These are phyloP conservation scores for Acromyrmex charruanus DNA, from an alignment of 1,140 invertebrate genomes.

Conservation along the genomic window DNA sequence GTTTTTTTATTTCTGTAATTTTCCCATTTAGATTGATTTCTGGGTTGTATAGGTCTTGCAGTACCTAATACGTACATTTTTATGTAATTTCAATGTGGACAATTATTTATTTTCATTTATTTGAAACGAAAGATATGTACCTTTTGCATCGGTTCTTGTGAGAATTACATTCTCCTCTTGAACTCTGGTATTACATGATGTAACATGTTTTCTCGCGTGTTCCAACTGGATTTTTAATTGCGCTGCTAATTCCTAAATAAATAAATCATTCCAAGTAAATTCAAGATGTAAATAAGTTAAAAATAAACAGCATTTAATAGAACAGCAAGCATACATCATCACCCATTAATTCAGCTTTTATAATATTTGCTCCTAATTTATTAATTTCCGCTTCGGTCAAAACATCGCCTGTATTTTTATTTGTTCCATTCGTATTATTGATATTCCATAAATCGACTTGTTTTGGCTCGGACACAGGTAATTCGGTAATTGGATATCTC, in stretches of 20 bases:
- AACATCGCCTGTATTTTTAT: conserved; percentile 71
- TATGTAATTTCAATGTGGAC: background rate
- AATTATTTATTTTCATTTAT: background rate
- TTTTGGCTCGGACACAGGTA: background rate
- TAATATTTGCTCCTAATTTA: conserved; percentile 93
- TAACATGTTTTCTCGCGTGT: conserved; percentile 88
- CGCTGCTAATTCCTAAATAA: conserved; percentile 87
- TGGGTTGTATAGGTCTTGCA: conserved; percentile 86
- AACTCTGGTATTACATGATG: conserved; percentile 70
- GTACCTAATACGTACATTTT: conserved; percentile 55
- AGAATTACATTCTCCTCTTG: conserved; percentile 87
- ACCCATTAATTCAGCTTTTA: conserved; percentile 97
- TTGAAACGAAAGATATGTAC: conserved; percentile 81
- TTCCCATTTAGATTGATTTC: conserved; percentile 71
- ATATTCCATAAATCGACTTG: background rate
- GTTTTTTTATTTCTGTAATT: conserved; percentile 85
- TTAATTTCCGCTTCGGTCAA: conserved; percentile 94
- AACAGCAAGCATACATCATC: conserved; percentile 87
- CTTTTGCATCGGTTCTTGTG: conserved; percentile 90
- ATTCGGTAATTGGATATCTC: background rate
- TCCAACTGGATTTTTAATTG: conserved; percentile 93
- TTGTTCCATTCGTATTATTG: conserved; percentile 61
- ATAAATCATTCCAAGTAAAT: conserved; percentile 36
- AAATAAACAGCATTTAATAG: conserved; percentile 22
- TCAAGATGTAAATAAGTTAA: conserved; percentile 2